Percentiles rank a stretch among this genome's conserved stretches.
Conservation (phyloP, 2,797 vertebrate species). For the Merluccius polli region DNA sequence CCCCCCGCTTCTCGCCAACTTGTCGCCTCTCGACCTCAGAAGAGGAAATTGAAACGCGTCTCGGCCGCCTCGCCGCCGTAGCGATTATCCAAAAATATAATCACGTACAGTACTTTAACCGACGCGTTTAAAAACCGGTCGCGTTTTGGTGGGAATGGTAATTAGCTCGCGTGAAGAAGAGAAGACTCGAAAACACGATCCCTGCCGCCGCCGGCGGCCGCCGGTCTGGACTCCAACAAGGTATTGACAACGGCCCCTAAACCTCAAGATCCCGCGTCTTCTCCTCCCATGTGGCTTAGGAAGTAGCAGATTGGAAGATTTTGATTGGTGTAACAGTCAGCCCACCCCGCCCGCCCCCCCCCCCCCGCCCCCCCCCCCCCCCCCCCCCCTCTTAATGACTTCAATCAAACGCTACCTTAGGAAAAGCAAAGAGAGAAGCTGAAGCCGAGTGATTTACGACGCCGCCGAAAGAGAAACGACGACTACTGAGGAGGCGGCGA, state of each 20-base stretch:
- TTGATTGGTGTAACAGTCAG: conserved; percentile 39
- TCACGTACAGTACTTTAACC: conserved; percentile 41
- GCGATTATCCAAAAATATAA: conserved; percentile 46
- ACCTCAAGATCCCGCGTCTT: too few species aligned
- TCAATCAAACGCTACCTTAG: conserved; percentile 26
- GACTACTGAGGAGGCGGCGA: too few species aligned
- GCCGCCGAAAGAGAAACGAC: not conserved
- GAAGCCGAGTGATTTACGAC: conserved; percentile 38
- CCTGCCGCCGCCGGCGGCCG: too few species aligned
- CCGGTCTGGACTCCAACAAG: too few species aligned
- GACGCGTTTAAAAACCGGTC: conserved; percentile 21
- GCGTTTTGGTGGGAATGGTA: conserved; percentile 32
- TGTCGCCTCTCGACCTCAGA: conserved; percentile 34
- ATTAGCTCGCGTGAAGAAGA: conserved; percentile 35
- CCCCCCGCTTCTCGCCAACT: conserved; percentile 43
- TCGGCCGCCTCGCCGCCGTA: conserved; percentile 15
- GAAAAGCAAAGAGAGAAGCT: conserved; percentile 17
- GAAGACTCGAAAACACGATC: too few species aligned
- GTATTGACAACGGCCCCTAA: too few species aligned
- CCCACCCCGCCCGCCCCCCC: too few species aligned
- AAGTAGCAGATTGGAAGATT: not conserved
- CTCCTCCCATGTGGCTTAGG: too few species aligned
- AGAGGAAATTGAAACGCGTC: conserved; percentile 63
- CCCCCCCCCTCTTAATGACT: conserved; percentile 19
- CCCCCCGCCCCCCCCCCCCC: too few species aligned